These are phyloP conservation scores for Lepilemur septentrionalis DNA, from an alignment of 2,797 vertebrate genomes.

Conservation along the genomic window DNA sequence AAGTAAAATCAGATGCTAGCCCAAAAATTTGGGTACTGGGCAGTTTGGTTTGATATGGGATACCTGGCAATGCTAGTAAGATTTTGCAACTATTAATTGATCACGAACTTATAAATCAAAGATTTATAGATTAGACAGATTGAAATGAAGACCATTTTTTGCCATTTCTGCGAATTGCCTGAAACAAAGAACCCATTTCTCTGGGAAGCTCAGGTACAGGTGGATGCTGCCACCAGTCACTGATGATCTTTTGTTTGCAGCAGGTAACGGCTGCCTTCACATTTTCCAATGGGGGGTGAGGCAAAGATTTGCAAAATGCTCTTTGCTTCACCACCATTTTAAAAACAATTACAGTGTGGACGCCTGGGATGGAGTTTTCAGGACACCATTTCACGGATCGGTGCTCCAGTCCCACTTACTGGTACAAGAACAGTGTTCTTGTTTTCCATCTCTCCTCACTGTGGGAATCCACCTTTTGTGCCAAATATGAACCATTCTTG, in stretches of 20 bases:
- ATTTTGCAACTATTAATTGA: not conserved
- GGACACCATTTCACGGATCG: conserved; percentile 34
- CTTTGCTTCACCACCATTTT: conserved; percentile 50
- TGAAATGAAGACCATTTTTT: not conserved
- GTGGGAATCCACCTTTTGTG: conserved; percentile 26
- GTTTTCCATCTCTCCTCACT: conserved; percentile 39
- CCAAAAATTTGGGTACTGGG: not conserved
- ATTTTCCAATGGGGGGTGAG: conserved; percentile 35
- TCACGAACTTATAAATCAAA: not conserved
- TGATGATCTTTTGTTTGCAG: not conserved
- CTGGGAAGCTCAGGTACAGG: not conserved
- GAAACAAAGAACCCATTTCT: not conserved
- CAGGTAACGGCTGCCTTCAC: not conserved
- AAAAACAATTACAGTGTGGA: conserved; percentile 36
- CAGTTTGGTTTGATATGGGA: not conserved
- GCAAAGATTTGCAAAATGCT: conserved; percentile 53
- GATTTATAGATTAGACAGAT: not conserved
- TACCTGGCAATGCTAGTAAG: not conserved
- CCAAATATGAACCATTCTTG: conserved; percentile 13
- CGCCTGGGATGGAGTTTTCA: conserved; percentile 13
- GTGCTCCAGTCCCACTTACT: conserved; percentile 58
- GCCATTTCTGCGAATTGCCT: not conserved
- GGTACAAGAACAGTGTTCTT: conserved; percentile 14
- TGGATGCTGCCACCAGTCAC: rapidly evolving
- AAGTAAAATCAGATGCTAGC: not conserved